Percentiles rank a stretch among this genome's conserved stretches.
Evolutionary conservation across 2,797 vertebrate species (phyloP).

Genomic region (Clamator glandarius): DNA sequence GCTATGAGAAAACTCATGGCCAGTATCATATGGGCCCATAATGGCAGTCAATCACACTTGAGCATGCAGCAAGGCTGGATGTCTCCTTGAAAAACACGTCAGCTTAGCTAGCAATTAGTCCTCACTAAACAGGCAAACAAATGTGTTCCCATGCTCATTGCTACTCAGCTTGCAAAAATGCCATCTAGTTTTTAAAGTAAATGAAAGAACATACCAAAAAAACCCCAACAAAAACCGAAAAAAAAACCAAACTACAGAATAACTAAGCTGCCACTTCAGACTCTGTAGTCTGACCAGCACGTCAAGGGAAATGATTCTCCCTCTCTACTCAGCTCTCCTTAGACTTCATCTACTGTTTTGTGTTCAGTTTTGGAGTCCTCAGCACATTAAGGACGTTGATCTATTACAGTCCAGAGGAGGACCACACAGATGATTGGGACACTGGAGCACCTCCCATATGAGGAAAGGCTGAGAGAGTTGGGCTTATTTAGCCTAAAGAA

Average conservation of each 20-base stretch:
- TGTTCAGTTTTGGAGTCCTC: too few species aligned
- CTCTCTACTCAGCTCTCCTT: too few species aligned
- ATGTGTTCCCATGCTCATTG: rapidly evolving
- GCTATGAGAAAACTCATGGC: not conserved
- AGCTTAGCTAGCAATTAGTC: not conserved
- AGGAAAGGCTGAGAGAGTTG: too few species aligned
- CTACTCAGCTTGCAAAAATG: not conserved
- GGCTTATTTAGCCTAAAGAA: too few species aligned
- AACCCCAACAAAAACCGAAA: too few species aligned
- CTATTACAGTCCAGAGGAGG: too few species aligned
- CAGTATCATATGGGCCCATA: not conserved
- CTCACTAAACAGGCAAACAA: not conserved
- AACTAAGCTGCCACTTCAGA: not conserved
- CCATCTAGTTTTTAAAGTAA: not conserved
- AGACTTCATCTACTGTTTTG: too few species aligned
- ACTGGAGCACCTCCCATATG: too few species aligned
- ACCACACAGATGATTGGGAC: too few species aligned
- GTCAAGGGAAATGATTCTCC: too few species aligned
- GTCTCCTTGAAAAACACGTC: not conserved
- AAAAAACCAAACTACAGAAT: not conserved
- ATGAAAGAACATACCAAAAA: not conserved
- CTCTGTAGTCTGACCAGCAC: too few species aligned
- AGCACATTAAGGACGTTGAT: too few species aligned
- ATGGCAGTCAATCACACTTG: not conserved
- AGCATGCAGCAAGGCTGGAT: not conserved